Conservation (phyloP, 2,113 vertebrate genomes). For the Tragelaphus imberbis region DNA sequence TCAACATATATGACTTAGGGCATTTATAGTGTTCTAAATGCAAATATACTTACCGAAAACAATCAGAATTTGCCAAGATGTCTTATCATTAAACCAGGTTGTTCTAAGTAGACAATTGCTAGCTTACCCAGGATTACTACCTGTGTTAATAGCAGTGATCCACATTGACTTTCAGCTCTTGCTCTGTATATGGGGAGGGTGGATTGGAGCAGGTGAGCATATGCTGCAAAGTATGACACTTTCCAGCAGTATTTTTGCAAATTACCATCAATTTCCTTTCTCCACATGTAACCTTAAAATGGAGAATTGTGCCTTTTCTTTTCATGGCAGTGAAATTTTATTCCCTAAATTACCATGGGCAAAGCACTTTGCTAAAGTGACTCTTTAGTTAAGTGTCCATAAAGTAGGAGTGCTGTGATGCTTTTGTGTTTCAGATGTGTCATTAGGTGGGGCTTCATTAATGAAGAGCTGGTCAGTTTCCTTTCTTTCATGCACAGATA, state of each 20-base stretch:
- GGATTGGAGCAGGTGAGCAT: neutral
- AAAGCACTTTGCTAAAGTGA: slow-evolving; percentile 27
- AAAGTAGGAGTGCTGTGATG: neutral
- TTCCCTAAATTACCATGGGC: neutral
- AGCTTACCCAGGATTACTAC: neutral
- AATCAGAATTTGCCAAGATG: neutral
- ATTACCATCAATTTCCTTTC: slow-evolving; percentile 23
- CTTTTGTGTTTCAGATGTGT: neutral
- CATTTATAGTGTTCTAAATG: neutral
- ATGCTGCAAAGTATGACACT: neutral
- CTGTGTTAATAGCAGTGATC: neutral
- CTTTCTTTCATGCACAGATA: neutral
- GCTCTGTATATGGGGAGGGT: neutral
- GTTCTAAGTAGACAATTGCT: neutral
- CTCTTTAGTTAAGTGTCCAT: neutral
- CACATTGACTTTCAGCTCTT: neutral
- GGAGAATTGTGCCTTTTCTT: slow-evolving; percentile 37
- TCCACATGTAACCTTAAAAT: neutral
- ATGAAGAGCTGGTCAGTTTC: neutral
- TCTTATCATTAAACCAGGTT: neutral
- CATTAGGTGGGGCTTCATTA: neutral
- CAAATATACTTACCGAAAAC: neutral
- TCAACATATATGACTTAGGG: neutral
- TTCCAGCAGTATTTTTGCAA: neutral
- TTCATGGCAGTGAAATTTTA: neutral